Evolutionary conservation across 92 coral and sea anemone genomes (phyloP).

Genomic region (Zoanthus solanderi): DNA sequence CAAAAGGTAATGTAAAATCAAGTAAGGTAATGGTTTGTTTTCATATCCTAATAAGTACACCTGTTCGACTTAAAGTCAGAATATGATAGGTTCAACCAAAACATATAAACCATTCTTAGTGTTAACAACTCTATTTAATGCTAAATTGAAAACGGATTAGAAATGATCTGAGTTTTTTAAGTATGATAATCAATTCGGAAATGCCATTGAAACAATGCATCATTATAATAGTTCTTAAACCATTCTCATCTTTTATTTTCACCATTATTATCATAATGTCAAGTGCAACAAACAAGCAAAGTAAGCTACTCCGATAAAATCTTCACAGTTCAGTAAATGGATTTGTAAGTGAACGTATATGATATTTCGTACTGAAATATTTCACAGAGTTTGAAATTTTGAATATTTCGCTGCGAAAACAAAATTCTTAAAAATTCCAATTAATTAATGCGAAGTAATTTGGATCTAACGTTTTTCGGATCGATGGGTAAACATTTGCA

Average conservation of each 20-base stretch:
- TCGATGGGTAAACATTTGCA: not conserved
- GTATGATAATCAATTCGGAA: not conserved
- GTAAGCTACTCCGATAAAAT: not conserved
- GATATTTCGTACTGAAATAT: not conserved
- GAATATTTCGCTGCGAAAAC: not conserved
- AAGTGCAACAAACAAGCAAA: conserved; percentile 5
- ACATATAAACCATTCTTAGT: not conserved
- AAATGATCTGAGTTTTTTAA: not conserved
- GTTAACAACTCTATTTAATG: not conserved
- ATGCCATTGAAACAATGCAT: not conserved
- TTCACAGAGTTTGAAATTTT: not conserved
- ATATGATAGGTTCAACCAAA: not conserved
- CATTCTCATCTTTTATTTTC: not conserved
- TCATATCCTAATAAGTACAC: not conserved
- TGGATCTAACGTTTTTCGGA: not conserved
- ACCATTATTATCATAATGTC: not conserved
- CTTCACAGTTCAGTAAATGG: not conserved
- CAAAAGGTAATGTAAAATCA: no score
- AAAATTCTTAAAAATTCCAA: not conserved
- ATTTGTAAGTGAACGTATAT: not conserved
- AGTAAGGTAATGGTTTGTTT: not conserved
- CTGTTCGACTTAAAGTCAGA: not conserved
- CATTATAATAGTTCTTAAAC: not conserved
- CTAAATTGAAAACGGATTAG: conserved; percentile 18
- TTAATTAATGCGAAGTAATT: not conserved